Evolutionary conservation across 1,140 invertebrate genomes (phyloP).

Genomic region (Spodoptera litura): DNA sequence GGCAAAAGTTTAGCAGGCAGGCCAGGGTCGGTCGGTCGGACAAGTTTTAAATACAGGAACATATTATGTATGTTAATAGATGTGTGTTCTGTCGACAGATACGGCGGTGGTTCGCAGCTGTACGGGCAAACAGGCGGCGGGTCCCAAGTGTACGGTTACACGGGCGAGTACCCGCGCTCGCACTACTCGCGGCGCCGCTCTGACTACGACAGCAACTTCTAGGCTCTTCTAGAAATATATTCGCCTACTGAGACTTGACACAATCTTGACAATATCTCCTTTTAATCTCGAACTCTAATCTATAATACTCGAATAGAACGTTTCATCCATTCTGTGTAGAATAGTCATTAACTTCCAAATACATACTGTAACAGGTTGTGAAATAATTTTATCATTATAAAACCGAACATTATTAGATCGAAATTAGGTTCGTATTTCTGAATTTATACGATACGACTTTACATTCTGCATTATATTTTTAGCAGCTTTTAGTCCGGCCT

Average conservation of each 20-base stretch:
- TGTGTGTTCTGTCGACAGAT: slow-evolving; percentile 56
- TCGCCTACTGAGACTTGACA: slow-evolving; percentile 64
- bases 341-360: slow-evolving; percentile 56
- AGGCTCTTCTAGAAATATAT: slow-evolving; percentile 62
- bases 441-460: slow-evolving; percentile 60
- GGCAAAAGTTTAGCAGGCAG: not conserved
- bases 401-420: slow-evolving; percentile 49
- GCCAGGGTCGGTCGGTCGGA: not conserved
- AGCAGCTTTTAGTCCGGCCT: slow-evolving; percentile 76
- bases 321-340: slow-evolving; percentile 51
- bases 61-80: slow-evolving; percentile 30
- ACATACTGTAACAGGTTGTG: slow-evolving; percentile 75
- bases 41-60: not conserved
- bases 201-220: slow-evolving; percentile 88
- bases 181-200: slow-evolving; percentile 87
- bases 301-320: slow-evolving; percentile 48
- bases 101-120: slow-evolving; percentile 79
- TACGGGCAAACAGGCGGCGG: slow-evolving; percentile 84
- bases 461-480: slow-evolving; percentile 65
- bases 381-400: slow-evolving; percentile 67
- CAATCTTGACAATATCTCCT: slow-evolving; percentile 81
- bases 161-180: slow-evolving; percentile 82
- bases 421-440: slow-evolving; percentile 56
- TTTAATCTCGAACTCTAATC: slow-evolving; percentile 71
- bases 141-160: slow-evolving; percentile 84